These are phyloP conservation scores for Sylvia borin DNA, from an alignment of 2,797 vertebrate species.

Conservation along the genomic window DNA sequence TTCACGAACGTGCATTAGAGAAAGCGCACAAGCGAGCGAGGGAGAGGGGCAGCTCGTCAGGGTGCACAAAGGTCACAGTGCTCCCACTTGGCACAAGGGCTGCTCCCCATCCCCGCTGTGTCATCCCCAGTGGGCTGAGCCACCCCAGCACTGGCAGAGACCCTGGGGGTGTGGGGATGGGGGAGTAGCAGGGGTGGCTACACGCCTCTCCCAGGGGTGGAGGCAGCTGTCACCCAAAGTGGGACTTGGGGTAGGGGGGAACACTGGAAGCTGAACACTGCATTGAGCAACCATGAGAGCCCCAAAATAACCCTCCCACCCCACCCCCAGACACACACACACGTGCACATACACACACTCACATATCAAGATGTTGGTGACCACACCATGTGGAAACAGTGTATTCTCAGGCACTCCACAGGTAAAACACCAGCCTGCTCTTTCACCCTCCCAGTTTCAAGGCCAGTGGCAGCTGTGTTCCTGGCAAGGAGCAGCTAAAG, in stretches of 20 bases:
- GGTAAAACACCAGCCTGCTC: neutral
- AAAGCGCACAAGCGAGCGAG: constrained; percentile 20
- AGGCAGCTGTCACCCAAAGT: neutral
- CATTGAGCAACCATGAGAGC: constrained; percentile 20
- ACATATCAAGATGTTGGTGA: neutral
- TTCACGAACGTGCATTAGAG: constrained; percentile 65
- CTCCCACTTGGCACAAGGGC: constrained; percentile 23
- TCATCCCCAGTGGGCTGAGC: neutral
- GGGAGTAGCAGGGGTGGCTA: neutral
- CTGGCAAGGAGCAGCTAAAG: neutral
- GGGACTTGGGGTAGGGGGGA: neutral
- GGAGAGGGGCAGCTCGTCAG: neutral
- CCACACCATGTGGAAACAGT: neutral
- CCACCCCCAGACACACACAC: neutral
- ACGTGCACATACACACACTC: neutral
- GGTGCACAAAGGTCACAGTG: constrained; percentile 51
- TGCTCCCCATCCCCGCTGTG: accelerated
- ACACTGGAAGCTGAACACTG: constrained; percentile 53
- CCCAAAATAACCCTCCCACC: neutral
- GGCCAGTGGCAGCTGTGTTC: neutral
- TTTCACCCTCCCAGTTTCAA: neutral
- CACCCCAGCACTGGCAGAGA: neutral
- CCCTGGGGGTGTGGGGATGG: neutral
- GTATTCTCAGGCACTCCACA: constrained; percentile 40
- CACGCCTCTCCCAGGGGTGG: accelerated